Base-by-base conservation (phyloP, 2,113 vertebrate genomes). In the Poeciliopsis prolifica region DNA sequence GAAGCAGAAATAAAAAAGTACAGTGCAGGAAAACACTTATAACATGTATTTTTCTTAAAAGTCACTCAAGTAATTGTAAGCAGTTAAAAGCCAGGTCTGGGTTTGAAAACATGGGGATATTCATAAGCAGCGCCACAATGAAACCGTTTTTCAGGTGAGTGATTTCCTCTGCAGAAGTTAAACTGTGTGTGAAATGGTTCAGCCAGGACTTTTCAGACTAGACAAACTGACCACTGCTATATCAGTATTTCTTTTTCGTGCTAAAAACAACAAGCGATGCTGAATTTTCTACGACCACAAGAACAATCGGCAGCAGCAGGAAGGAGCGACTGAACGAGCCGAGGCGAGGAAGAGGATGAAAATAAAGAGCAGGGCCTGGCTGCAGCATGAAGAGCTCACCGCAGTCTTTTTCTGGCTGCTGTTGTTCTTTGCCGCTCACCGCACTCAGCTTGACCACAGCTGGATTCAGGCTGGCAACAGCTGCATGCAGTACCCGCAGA, bases 401-500 rank as follows among this genome's bases (percentile, higher is more conserved):
- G 28, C 90, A 91, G 44, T 83, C 92, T 93, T 92, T 93, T 93
- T 90, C 87, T 83, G 87, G 88, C 86, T 86, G 76, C 84, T 87
- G 85, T 89, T 89, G 87, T 88, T 86, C 81, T 89, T 83, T 82
- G 74, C 14, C 5, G 79, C 77, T 83, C 72, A 87, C 86, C 83
- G 48, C 90, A 91, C 81, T 86, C 67, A 81, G 85, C 70, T 78
- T 7, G 22, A 86, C 88, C 89, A 76, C 86, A 84, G 54, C 78
- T 78, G 86, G 70, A 78, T 77, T 42, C 3, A 78, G 76, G 9
- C 48, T 74, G 80, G 70, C 65, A 17, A 70, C 1, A 2, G 61
- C 66, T 58, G 42, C 29, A 5, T 89, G 91, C 69, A 88, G 83
- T 1, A 40, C 26, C 31, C 54, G 61, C 24, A 63, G 3, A 9